Base-by-base conservation (phyloP, 2,888 invertebrate genomes). In the Tenthredo mesomela region DNA sequence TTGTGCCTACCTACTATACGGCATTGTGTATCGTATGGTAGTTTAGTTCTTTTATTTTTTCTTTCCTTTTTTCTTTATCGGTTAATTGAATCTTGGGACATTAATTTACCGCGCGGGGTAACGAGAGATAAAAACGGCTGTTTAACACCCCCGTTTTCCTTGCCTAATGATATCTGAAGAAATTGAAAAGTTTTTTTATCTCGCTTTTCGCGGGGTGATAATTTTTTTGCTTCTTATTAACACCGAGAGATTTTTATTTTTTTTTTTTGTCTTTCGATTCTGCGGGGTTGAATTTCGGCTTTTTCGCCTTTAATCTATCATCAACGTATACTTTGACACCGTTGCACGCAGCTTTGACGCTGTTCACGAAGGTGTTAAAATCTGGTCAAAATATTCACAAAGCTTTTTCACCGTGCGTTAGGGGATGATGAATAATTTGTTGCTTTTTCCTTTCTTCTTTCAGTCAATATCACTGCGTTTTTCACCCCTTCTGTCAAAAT, bases 181-280 rank as follows among this genome's bases (percentile, higher is more conserved):
- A 10, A 71, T 33, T 71, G 37, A 71, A 71, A 71, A 61, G 40
- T 71, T 40, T 71, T 33, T 67, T 71, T n/a, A 40, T 37, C 70
- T 7, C 33, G 9, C 18, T 70, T 10, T 70, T 7, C 70, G 37
- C 33, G 4, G 0, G 33, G 67, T 7, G 33, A 29, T 18, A 33
- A 67, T 67, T 33, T 29, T 18, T 2, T 9, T 21, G 37, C 37
- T 71, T 33, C 9, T 37, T 7, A 37, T 37, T 37, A 37, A 7
- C 18, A 37, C n/a, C 29, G 37, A 33, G n/a, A 70, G 18, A 3
- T 70, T 33, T 70, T 18, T 37, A 1, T 9, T 33, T 18, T n/a
- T 5, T 67, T 0, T 18, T 18, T 70, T 9, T 70, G n/a, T n/a
- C 2, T 70, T 70, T 37, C 15, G 9, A 3, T 70, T 70, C 33